Evolutionary conservation across 2,113 vertebrate species (phyloP), one percentile per base, ranked within the genome.

Genomic region (Aldabrachelys gigantea): DNA sequence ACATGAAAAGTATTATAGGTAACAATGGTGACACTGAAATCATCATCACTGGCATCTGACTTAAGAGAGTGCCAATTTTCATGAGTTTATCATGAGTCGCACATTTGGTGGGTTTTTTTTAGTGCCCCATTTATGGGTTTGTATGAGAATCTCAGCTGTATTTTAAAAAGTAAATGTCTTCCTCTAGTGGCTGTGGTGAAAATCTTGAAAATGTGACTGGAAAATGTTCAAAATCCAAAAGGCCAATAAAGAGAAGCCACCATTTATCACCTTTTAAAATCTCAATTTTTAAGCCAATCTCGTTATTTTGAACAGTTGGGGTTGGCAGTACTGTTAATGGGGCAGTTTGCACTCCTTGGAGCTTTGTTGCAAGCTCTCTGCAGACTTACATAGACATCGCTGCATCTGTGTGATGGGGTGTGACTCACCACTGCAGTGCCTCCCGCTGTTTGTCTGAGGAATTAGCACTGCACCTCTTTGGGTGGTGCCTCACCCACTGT

Each of bases 261-360:
- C 93, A 80, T 91, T 90, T 82, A 21, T 80, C 89, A 56, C 17
- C 94, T 95, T 84, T 96, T 62, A 82, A 22, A 41, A 54, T 13
- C 82, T 22, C 7, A 44, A 87, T 27, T 1, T 0, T 13, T 86
- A 65, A 88, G 2, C 76, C 85, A 89, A 82, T 38, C 16, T 49
- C 1, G 4, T 0, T 0, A 6, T 92, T 86, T 96, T 94, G 92
- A 87, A 93, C 88, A 96, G 91, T 92, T 95, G 95, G 50, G 41
- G 50, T 27, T 76, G 80, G 82, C 1, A 11, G 62, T 52, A 78
- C 2, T 27, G 49, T 24, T 35, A 85, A 5, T 0, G 14, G 52
- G 84, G 56, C 88, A 89, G 49, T 12, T 57, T 2, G 1, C 29
- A 44, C 2, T n/a, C 44, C 35, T 72, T 17, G 19, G 7, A 72